phyloP scores from a whole-genome alignment of 2,888 invertebrate genomes.

The Microdon myrmicae region DNA sequence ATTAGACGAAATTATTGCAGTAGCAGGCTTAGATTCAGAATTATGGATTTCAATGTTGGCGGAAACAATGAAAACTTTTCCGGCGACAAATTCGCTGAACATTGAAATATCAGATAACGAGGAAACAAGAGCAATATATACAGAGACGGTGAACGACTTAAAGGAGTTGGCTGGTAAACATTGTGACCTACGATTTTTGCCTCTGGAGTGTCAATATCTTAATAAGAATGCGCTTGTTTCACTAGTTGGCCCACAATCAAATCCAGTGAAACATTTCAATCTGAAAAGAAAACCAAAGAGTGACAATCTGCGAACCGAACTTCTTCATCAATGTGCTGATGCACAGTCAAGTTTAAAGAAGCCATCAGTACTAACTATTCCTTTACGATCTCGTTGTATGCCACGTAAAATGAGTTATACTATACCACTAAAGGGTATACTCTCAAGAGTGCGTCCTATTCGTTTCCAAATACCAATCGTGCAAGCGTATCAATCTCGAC shows the following conservation, averaged over 20 bases:
- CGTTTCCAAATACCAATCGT: slow-evolving; percentile 71
- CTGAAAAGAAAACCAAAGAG: slow-evolving; percentile 95
- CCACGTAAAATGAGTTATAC: slow-evolving; percentile 97
- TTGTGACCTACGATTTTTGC: slow-evolving; percentile 86
- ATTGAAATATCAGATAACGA: slow-evolving; percentile 89
- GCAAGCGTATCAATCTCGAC: slow-evolving; percentile 64
- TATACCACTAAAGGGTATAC: slow-evolving; percentile 91
- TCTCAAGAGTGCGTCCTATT: slow-evolving; percentile 79
- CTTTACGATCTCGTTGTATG: slow-evolving; percentile 86
- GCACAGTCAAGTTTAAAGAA: slow-evolving; percentile 90
- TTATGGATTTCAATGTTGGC: slow-evolving; percentile 98
- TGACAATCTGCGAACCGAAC: slow-evolving; percentile 86
- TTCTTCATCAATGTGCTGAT: slow-evolving; percentile 91
- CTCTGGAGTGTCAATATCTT: slow-evolving; percentile 94
- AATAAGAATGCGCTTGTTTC: slow-evolving; percentile 92
- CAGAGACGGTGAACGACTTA: slow-evolving; percentile 87
- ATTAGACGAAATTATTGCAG: slow-evolving; percentile 92
- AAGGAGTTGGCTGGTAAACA: slow-evolving; percentile 84
- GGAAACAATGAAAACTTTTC: slow-evolving; percentile 93
- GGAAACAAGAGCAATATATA: slow-evolving; percentile 89
- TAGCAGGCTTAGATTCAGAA: slow-evolving; percentile 92
- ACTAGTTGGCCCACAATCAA: slow-evolving; percentile 84
- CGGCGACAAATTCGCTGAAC: slow-evolving; percentile 88
- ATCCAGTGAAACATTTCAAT: slow-evolving; percentile 90
- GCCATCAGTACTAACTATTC: slow-evolving; percentile 87